Base-by-base conservation (phyloP, 2,888 invertebrate species). In the Galerucella calmariensis region DNA sequence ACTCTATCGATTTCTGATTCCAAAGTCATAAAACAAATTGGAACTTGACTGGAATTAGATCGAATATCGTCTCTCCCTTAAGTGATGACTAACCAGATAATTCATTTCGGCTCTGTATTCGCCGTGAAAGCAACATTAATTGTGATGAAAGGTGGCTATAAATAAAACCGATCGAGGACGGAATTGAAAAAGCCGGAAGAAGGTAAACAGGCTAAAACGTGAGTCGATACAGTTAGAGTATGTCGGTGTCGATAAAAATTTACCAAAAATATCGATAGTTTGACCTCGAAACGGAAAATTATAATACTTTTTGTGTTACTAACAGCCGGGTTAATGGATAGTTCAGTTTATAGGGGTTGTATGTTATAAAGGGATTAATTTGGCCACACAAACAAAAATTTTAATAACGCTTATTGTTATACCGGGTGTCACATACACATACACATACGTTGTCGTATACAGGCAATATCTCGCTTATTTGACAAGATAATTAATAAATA, bases 1-100 rank as follows among this genome's bases (percentile, higher is more conserved):
- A 41, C 20, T 65, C 46, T 78, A 82, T 83, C 79, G 82, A 82
- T 83, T 83, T 79, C 79, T 79, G 77, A 83, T 82, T 78, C 75
- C 75, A 67, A 79, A 81, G 76, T 79, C 77, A 71, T 78, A 75
- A 77, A 75, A 74, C 71, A 75, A 75, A 78, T 77, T 78, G 71
- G 68, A 73, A 75, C 69, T 69, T 68, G 69, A 72, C 74, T 72
- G 48, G 72, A 69, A 74, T 74, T 72, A 68, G 72, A 74, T 73
- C 75, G 61, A 73, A 70, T 75, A 73, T 71, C 70, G 63, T 67
- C 67, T 53, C 41, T 62, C 69, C 72, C 67, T 69, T 68, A 63
- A 66, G 69, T 66, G 72, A 75, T 75, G 51, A 62, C 69, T 72
- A 72, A 69, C 67, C 68, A 61, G 75, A 69, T 75, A 75, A 75